These are phyloP conservation scores for Numenius phaeopus DNA, from an alignment of 2,797 vertebrate genomes.

Conservation along the genomic window DNA sequence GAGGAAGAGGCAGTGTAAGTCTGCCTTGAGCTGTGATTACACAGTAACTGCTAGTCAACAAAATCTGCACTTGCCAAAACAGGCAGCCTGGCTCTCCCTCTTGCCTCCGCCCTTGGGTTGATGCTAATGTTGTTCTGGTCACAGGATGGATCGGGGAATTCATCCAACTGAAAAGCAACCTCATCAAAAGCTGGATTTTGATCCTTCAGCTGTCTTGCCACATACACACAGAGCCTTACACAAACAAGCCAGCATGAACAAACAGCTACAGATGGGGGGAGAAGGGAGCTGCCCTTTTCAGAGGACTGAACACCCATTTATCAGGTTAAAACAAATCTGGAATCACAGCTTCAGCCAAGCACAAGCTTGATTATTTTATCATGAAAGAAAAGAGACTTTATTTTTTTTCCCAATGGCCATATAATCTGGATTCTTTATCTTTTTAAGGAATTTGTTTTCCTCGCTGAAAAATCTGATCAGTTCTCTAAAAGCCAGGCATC, in stretches of 20 bases:
- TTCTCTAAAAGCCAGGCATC: not conserved
- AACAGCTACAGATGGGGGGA: not conserved
- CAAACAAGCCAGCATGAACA: not conserved
- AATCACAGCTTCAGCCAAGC: not conserved
- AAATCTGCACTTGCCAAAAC: not conserved
- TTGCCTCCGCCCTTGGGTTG: not conserved
- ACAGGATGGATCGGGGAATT: not conserved
- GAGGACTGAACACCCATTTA: not conserved
- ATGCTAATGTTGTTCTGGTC: not conserved
- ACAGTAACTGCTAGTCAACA: not conserved
- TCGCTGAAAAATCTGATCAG: not conserved
- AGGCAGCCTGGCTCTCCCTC: not conserved
- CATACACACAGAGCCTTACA: not conserved
- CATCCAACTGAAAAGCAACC: not conserved
- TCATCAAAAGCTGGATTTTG: not conserved
- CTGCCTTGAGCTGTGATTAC: not conserved
- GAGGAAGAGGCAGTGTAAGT: not conserved
- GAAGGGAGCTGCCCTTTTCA: not conserved
- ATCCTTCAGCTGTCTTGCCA: not conserved
- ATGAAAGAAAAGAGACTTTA: not conserved
- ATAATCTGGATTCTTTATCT: not conserved
- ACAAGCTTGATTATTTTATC: not conserved
- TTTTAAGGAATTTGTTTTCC: not conserved
- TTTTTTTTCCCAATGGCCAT: not conserved
- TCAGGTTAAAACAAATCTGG: not conserved